phyloP scores from a whole-genome alignment of 2,113 vertebrate genomes.

The Vicugna pacos region DNA sequence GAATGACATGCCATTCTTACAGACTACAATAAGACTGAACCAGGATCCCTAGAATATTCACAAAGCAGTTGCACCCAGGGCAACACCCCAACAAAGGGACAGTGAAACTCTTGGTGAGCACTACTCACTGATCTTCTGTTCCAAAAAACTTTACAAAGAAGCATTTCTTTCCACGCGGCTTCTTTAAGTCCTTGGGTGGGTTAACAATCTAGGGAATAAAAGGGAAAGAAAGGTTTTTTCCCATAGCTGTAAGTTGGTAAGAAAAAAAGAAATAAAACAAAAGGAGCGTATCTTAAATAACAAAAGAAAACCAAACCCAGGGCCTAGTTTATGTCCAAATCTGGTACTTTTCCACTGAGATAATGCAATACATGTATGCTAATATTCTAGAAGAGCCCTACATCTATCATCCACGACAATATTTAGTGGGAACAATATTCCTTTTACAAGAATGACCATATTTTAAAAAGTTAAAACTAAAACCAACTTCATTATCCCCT shows the following conservation, averaged over 20 bases:
- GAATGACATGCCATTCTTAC: not conserved
- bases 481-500: not conserved
- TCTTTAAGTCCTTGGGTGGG: constrained; percentile 98
- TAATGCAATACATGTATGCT: not conserved
- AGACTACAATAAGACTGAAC: not conserved
- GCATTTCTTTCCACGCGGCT: constrained; percentile 98
- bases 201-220: constrained; percentile 94
- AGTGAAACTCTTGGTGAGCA: not conserved
- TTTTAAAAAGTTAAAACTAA: constrained; percentile 51
- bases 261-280: constrained; percentile 24
- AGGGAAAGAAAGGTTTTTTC: constrained; percentile 48
- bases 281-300: not conserved
- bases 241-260: not conserved
- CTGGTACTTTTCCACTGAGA: not conserved
- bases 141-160: constrained; percentile 99
- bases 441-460: not conserved
- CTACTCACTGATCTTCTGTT: constrained; percentile 99
- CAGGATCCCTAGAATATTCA: not conserved
- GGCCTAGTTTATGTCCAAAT: not conserved
- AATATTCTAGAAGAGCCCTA: not conserved
- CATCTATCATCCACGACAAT: not conserved
- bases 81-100: not conserved
- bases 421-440: not conserved
- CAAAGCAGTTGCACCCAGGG: not conserved
- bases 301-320: not conserved